Base-by-base conservation (phyloP, 2,888 invertebrate genomes). In the Euzetes globulus region DNA sequence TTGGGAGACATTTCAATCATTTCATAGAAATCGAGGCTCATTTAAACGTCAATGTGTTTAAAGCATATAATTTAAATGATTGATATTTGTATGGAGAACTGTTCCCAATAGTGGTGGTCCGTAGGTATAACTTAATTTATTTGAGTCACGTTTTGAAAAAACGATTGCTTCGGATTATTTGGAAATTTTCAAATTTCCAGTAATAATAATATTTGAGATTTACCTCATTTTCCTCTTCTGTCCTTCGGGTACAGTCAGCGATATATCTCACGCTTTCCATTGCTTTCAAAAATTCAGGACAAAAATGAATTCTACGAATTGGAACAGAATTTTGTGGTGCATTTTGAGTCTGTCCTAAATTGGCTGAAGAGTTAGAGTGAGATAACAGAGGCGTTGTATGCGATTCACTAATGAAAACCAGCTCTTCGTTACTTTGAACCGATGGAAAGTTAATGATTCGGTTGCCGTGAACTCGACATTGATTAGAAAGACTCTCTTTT, bases 231-330 rank as follows among this genome's bases (percentile, higher is more conserved):
- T 52, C 52, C 37, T 78, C 78, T 37, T 78, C 78, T 33, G 77
- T 77, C 73, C 77, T 73, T 60, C 77, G 75, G 2, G 77, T 78
- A 22, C 78, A 77, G 50, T 78, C 77, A 37, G 78, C 78, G 47
- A 78, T 78, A 50, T 76, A 78, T 71, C 76, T 76, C 47, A 78
- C 78, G 52, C 76, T 77, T 25, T 78, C 77, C 77, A 78, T 77
- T 45, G 78, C 78, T 68, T 77, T 75, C 52, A 77, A 77, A 55
- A 78, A 78, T 58, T 78, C 78, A 47, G 78, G 77, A 71, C 77
- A 77, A 71, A 77, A 78, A 65, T 78, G 77, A 33, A 77, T 72
- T 17, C 77, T 76, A 72, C 78, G 72, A 37, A 50, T 58, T 19
- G 72, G 37, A 11, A 71, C 71, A 7, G 72, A 74, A n/a, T 71